phyloP scores from a whole-genome alignment of 2,797 vertebrate genomes.

The Tadarida brasiliensis region DNA sequence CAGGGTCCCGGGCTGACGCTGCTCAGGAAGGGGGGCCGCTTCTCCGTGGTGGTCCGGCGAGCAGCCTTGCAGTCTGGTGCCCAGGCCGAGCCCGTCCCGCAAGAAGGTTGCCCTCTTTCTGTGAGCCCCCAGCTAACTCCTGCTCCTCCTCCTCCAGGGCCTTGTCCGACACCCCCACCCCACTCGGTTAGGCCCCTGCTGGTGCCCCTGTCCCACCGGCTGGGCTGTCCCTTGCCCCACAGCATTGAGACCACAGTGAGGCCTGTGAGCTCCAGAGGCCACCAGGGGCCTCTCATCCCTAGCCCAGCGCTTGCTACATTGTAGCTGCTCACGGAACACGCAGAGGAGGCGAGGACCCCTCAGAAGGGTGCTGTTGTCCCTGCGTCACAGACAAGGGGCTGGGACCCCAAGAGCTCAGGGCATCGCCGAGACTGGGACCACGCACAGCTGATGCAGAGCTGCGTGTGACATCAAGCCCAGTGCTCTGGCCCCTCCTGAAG shows the following conservation, averaged over 20 bases:
- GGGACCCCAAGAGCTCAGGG: not conserved
- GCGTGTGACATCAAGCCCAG: not conserved
- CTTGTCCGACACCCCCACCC: not conserved
- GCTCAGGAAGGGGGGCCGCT: not conserved
- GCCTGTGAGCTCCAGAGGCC: not conserved
- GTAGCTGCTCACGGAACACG: too few relatives aligned
- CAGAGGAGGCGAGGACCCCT: too few relatives aligned
- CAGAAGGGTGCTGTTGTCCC: fast-evolving
- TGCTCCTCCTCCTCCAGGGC: not conserved
- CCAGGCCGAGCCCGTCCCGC: fast-evolving
- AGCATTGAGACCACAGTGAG: fast-evolving
- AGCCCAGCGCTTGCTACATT: fast-evolving
- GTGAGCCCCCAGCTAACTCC: not conserved
- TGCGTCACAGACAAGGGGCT: fast-evolving
- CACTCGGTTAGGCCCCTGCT: fast-evolving
- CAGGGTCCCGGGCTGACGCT: fast-evolving
- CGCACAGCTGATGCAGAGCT: not conserved
- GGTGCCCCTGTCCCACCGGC: fast-evolving
- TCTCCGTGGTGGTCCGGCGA: fast-evolving
- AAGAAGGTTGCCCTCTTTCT: not conserved
- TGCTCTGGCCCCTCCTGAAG: not conserved
- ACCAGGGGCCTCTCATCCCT: not conserved
- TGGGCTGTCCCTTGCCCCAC: not conserved
- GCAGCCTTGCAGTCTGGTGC: not conserved
- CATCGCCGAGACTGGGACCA: fast-evolving